Evolutionary conservation across 2,113 vertebrate genomes (phyloP), one percentile per base, ranked within the genome.

Genomic region (Marmota flaviventris): DNA sequence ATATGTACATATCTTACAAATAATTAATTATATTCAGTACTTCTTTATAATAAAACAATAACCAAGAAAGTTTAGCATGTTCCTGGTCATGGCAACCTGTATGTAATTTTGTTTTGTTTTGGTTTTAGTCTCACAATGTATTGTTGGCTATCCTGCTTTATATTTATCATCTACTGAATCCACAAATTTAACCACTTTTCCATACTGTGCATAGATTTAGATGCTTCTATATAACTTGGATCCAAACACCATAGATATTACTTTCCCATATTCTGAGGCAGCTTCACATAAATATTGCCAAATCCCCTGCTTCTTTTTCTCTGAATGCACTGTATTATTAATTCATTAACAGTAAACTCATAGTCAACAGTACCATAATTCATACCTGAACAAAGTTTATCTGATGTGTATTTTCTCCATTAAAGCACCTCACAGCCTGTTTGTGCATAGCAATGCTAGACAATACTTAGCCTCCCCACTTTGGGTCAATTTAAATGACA

Each of bases 1-100:
- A 69, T 20, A 69, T 37, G 10, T 1, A 42, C 8, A 39, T 58
- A 32, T 58, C 14, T 61, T 85, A 45, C 16, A 88, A 88, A 69
- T 63, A 88, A 95, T 85, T 67, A 89, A 34, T 78, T 24, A 27
- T 56, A 53, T 29, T 3, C 1, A 79, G 3, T 69, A 37, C 76
- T 72, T 84, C 16, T 73, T 75, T 34, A 70, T 53, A 88, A 84
- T 58, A 53, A 95, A 92, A 81, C 37, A 17, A 25, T 53, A 94
- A 25, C 39, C 2, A 27, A 75, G 16, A 61, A 48, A 20, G 4
- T 14, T 75, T 37, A 72, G 32, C 56, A 42, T 53, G 77, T 91
- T 73, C 39, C 14, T 32, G 22, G 42, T 8, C 5, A 61, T n/a
- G 9, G 5, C 25, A 81, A 63, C 11, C 34, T 48, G 7, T 91